Evolutionary conservation across 2,888 invertebrate genomes (phyloP).

Genomic region (Yponomeuta evonymella): DNA sequence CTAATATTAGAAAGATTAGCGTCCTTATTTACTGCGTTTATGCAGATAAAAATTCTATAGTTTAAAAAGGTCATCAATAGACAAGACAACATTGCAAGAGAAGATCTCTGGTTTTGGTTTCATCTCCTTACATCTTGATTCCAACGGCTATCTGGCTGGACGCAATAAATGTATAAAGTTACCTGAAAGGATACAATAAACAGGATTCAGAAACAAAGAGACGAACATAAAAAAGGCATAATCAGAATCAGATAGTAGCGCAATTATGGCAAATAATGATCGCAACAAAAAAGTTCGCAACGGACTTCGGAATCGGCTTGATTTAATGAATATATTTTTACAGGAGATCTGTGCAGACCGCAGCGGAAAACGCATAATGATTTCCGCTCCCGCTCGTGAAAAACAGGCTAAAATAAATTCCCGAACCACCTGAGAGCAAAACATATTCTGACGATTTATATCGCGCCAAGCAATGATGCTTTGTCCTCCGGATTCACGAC

Average conservation of each 20-base stretch:
- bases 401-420: slow-evolving; percentile 61
- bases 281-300: slow-evolving; percentile 37
- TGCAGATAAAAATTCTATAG: not conserved
- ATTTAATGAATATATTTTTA: slow-evolving; percentile 70
- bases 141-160: no score
- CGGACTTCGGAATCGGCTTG: slow-evolving; percentile 45
- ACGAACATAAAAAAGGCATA: slow-evolving; percentile 4
- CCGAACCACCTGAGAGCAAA: slow-evolving; percentile 4
- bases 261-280: slow-evolving; percentile 26
- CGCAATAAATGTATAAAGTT: not conserved
- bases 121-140: no score
- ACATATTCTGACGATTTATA: not conserved
- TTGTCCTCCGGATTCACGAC: not conserved
- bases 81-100: no score
- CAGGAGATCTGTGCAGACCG: slow-evolving; percentile 54
- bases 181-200: not conserved
- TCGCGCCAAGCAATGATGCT: not conserved
- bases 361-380: slow-evolving; percentile 72
- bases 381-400: slow-evolving; percentile 62
- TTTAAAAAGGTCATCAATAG: not conserved
- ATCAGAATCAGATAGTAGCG: slow-evolving; percentile 9
- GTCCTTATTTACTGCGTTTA: slow-evolving; percentile 1
- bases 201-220: slow-evolving; percentile 11
- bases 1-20: slow-evolving; percentile 5
- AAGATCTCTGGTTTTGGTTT: no score